Base-by-base conservation (phyloP, 1,140 invertebrate species). In the Limonius californicus region DNA sequence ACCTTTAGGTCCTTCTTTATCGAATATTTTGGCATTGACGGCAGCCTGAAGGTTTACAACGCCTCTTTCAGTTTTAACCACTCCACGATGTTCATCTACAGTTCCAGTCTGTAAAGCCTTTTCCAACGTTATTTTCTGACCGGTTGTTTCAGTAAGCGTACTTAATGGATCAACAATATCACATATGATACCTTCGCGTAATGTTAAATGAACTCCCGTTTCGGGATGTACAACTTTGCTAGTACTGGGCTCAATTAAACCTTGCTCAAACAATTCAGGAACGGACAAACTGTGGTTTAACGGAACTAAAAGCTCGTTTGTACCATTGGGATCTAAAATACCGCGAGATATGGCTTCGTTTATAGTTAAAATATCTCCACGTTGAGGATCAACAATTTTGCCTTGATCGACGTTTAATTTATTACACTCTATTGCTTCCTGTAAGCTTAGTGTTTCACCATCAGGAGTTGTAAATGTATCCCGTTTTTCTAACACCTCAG, bases 191-290 rank as follows among this genome's bases (percentile, higher is more conserved):
- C 92, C 92, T 81, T 95, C 90, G 60, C 84, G 82, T 45, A 94
- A 80, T 30, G 84, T 88, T 39, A 95, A 77, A 67, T 83, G 81
- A 59, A 78, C 81, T 4, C 92, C 92, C 15, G 89, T 92, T 81
- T 94, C 92, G 7, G 95, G 95, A 78, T 98, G 94, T 59, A 95
- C 86, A 64, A 98, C 89, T 75, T 89, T 90, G 58, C 87, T 85
- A 32, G 86, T 86, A 15, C 83, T 72, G n/a, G 84, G 80, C 76
- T 95, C 89, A 63, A 93, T 84, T 12, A 97, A 79, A 60, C 93
- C 94, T 77, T 93, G 91, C 65, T 87, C 82, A 43, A 92, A 83
- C 57, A 94, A 78, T 78, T 90, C 90, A 14, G 92, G 87, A 62
- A 96, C 78, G 16, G 90, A 89, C 27, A 96, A 75, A 74, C 88